Conservation (phyloP, 2,888 invertebrate species). For the Zygogramma bicolorata region DNA sequence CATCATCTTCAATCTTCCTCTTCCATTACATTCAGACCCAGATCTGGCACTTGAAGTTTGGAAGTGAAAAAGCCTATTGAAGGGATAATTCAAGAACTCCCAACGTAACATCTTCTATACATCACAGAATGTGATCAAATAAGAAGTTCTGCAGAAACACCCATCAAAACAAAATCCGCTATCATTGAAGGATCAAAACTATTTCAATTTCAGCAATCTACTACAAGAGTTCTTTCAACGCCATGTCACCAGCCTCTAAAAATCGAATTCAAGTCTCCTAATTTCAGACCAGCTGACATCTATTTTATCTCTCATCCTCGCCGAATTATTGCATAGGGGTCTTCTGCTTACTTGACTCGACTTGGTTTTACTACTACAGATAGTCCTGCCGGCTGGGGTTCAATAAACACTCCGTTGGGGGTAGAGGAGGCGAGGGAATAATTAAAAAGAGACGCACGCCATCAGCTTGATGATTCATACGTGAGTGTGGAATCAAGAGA, state of each 20-base stretch:
- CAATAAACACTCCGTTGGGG: conserved; percentile 39
- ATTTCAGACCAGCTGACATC: conserved; percentile 38
- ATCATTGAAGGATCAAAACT: too few species aligned
- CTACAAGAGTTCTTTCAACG: neutral
- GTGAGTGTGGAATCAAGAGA: neutral
- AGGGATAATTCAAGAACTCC: too few species aligned
- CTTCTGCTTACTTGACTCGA: conserved; percentile 33
- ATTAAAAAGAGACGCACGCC: conserved; percentile 33
- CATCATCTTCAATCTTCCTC: too few species aligned
- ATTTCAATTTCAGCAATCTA: too few species aligned
- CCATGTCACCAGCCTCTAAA: conserved; percentile 30
- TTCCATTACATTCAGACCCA: too few species aligned
- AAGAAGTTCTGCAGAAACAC: too few species aligned
- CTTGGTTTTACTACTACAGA: conserved; percentile 24
- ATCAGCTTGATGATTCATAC: conserved; percentile 29
- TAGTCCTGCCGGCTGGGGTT: conserved; percentile 30
- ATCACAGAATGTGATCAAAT: too few species aligned
- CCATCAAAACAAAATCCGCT: too few species aligned
- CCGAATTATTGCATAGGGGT: conserved; percentile 44
- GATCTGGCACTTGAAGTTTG: too few species aligned
- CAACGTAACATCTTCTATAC: too few species aligned
- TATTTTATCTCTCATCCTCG: conserved; percentile 41
- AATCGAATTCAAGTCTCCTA: conserved; percentile 31
- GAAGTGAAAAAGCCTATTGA: too few species aligned
- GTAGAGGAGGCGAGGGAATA: conserved; percentile 33